Conservation (phyloP, 2,797 vertebrate species). For the Falco biarmicus region DNA sequence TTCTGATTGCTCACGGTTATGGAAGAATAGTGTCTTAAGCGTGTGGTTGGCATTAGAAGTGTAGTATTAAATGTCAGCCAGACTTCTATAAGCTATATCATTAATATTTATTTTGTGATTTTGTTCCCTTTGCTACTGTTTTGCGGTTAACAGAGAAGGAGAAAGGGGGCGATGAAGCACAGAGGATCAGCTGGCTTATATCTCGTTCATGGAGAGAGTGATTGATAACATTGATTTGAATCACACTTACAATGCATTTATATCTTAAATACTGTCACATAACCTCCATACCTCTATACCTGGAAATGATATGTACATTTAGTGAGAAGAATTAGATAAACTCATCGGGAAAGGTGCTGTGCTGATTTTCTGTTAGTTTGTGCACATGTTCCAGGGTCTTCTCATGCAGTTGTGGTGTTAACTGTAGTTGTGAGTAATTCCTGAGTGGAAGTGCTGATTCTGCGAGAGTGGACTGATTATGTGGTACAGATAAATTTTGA, state of each 20-base stretch:
- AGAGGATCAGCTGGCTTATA: background rate
- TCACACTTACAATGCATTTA: background rate
- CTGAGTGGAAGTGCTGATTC: background rate
- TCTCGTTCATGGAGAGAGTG: background rate
- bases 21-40: background rate
- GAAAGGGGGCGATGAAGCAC: background rate
- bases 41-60: background rate
- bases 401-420: background rate
- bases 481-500: background rate
- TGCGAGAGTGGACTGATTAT: background rate
- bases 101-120: background rate
- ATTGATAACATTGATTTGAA: background rate
- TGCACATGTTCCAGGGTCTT: background rate
- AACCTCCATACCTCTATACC: background rate
- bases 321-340: background rate
- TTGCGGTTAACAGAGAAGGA: background rate
- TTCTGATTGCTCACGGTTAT: background rate
- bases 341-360: background rate
- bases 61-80: background rate
- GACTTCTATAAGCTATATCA: background rate
- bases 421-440: background rate
- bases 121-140: background rate
- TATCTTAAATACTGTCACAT: background rate
- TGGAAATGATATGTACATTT: background rate
- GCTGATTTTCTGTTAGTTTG: background rate